A percentile compares a stretch with the other conserved stretches of the same genome.
Conservation (phyloP, 2,888 invertebrate genomes). For the Imbricaverruca yamaguchii region DNA sequence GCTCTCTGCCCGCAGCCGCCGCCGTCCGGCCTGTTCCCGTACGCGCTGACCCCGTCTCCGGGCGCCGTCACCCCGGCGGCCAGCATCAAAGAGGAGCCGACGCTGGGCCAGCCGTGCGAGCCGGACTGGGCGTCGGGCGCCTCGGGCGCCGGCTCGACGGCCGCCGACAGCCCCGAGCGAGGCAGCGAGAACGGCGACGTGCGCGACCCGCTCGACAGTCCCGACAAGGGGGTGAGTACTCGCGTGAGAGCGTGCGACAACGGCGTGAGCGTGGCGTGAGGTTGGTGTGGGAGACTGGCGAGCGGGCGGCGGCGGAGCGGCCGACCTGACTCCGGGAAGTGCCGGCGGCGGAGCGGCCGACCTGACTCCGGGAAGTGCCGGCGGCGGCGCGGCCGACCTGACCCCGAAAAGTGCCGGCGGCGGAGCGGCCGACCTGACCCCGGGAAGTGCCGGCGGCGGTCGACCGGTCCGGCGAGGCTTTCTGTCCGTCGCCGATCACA, state of each 20-base stretch:
- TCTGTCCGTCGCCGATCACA: too few relatives aligned
- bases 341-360: not conserved
- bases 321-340: not conserved
- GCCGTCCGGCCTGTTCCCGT: not conserved
- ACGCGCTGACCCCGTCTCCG: slow-evolving; percentile 7
- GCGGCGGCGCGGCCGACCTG: not conserved
- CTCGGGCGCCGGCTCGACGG: not conserved
- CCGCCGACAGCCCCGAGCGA: not conserved
- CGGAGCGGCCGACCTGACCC: too few relatives aligned
- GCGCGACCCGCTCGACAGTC: slow-evolving; percentile 7
- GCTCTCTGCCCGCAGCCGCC: not conserved
- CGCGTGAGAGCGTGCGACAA: not conserved
- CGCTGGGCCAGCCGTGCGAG: not conserved
- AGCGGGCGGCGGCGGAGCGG: not conserved
- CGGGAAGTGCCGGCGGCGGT: too few relatives aligned
- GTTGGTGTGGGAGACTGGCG: too few relatives aligned
- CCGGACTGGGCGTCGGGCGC: slow-evolving; percentile 5
- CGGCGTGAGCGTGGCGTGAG: not conserved
- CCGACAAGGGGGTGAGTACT: slow-evolving; percentile 15
- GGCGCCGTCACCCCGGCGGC: not conserved
- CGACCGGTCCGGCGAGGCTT: too few relatives aligned
- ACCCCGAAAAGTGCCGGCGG: too few relatives aligned
- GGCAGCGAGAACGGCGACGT: slow-evolving; percentile 15
- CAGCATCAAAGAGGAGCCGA: slow-evolving; percentile 17
- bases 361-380: not conserved